A percentile compares a stretch with the other conserved stretches of the same genome.
These are phyloP conservation scores for Monoplex corrugatus DNA, from an alignment of 2,888 invertebrate species.

Conservation along the genomic window DNA sequence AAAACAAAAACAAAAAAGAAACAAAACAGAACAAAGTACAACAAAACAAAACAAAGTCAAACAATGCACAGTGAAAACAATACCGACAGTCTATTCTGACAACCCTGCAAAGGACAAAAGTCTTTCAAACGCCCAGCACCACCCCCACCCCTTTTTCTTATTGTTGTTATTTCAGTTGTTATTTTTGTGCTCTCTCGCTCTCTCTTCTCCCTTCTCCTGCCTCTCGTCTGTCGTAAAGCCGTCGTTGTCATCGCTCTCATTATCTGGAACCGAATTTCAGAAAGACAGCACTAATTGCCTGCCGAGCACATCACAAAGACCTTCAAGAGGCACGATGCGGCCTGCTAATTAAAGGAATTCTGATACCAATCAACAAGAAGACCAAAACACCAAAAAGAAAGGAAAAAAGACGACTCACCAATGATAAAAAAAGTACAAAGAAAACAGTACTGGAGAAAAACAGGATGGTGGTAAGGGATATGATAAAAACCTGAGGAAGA, in stretches of 20 bases:
- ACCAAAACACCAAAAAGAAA: background rate
- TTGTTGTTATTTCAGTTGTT: no score
- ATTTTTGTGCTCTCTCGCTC: background rate
- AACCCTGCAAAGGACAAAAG: background rate
- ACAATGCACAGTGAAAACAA: no score
- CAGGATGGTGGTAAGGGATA: no score
- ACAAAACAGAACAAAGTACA: background rate
- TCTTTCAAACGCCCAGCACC: no score
- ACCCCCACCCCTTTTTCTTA: no score
- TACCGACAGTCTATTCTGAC: background rate
- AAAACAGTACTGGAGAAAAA: background rate
- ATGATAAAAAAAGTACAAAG: no score
- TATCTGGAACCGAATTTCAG: background rate
- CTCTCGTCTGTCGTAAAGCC: background rate
- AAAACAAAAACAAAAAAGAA: background rate
- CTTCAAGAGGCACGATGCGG: background rate
- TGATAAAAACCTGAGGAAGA: background rate
- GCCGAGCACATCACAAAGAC: background rate
- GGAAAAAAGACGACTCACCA: background rate
- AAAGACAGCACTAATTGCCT: background rate
- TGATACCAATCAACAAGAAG: conserved; percentile 5
- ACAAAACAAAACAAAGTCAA: background rate
- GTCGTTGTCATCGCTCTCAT: background rate
- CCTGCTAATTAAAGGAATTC: conserved; percentile 8
- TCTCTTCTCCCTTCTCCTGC: background rate